phyloP scores from a whole-genome alignment of 2,113 vertebrate species.

The Gallinago undulata region DNA sequence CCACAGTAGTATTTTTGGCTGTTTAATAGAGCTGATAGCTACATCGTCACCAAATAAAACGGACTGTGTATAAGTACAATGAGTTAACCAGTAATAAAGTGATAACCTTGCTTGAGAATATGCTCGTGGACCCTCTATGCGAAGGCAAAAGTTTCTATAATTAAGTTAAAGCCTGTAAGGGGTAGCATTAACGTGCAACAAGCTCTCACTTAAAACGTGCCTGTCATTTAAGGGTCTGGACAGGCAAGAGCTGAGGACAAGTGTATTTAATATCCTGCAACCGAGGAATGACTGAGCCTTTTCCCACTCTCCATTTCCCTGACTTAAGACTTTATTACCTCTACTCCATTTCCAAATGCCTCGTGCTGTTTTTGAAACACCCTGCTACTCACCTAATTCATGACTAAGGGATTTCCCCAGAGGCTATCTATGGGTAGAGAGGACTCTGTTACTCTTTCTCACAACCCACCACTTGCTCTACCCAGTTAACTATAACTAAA shows the following conservation, averaged over 20 bases:
- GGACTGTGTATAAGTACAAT: neutral
- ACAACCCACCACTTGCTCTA: conserved; percentile 46
- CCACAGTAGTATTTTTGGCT: neutral
- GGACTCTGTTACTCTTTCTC: conserved; percentile 35
- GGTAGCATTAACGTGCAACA: conserved; percentile 30
- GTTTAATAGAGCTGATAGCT: neutral
- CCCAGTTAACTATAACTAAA: neutral
- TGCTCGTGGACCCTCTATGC: neutral
- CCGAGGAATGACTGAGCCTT: neutral
- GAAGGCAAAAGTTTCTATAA: neutral
- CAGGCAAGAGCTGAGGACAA: neutral
- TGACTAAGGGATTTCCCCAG: conserved; percentile 69
- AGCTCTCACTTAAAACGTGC: neutral
- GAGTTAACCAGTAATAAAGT: neutral
- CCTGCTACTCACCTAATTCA: conserved; percentile 54
- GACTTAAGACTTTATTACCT: conserved; percentile 12
- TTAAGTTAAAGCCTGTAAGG: neutral
- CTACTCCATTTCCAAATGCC: conserved; percentile 30
- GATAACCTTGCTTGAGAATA: neutral
- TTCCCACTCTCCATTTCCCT: neutral
- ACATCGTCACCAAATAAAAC: neutral
- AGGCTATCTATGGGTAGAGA: conserved; percentile 47
- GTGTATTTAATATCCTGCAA: conserved; percentile 8
- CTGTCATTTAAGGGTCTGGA: neutral
- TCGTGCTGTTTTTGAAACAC: conserved; percentile 55